Base-by-base conservation (phyloP, 2,113 vertebrate species). In the Phycodurus eques region DNA sequence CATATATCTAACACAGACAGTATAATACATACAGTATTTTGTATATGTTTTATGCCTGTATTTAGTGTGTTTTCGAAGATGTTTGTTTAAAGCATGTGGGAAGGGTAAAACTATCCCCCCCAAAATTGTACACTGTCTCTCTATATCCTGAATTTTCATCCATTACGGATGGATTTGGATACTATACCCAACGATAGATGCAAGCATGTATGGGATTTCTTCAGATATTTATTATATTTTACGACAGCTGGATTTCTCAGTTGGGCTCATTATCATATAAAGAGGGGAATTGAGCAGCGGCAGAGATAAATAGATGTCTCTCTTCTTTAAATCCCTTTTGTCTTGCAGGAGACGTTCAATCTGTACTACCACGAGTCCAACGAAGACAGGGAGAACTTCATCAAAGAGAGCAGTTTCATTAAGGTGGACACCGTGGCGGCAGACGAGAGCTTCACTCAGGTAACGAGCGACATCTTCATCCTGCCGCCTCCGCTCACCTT, bases 361-460 rank as follows among this genome's bases (percentile, higher is more conserved):
- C 94, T 99, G n/a, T 98, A 99, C 88, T 99, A 96, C 89, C 97
- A 98, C 0, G 97, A 99, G 76, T 98, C 92, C 75, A 97, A 97
- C 76, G 97, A 97, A 0, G 97, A 98, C 81, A 96, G 95, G 78
- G 96, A 98, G 73, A 94, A 94, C 68, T 96, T 95, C 81, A 98
- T 99, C 87, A 92, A 95, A 54, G 98, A 99, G 88, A 96, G 95
- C 91, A 96, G 95, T 89, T 99, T 97, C 88, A 93, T 92, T 84
- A 99, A 99, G 91, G 98, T 99, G 0, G 98, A 99, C 92, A 99
- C 98, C 15, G 96, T 99, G 0, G 98, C 98, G 1, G 97, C 97
- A 0, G 98, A 98, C 2, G 98, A 99, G 92, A 99, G 98, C 90
- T 99, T 99, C 92, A 99, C 98, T 10, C 97, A 99, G 90, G 90